Base-by-base conservation (phyloP, 2,797 vertebrate species). In the Carduelis carduelis region DNA sequence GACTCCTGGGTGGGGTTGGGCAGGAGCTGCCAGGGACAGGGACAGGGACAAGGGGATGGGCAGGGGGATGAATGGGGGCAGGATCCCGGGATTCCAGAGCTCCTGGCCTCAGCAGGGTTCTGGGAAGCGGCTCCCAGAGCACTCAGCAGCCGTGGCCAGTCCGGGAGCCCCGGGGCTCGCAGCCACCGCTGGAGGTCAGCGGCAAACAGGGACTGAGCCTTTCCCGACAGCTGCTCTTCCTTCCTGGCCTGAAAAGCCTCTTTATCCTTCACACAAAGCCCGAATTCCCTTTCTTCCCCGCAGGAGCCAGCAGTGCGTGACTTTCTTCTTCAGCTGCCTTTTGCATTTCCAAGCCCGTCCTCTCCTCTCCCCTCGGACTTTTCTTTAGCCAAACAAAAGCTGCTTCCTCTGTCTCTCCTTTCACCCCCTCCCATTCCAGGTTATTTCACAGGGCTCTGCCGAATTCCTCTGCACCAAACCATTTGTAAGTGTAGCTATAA, bases 271-370 rank as follows among this genome's bases (percentile, higher is more conserved):
- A 19, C 1, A 57, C 60, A 74, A 78, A 84, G 77, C 50, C 65
- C 15, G 19, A 21, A 17, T 57, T 78, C 70, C 70, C 70, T 30
- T 39, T 30, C 60, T 72, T 50, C 50, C 70, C 77, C 28, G 6
- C 80, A 70, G 83, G 41, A 89, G 66, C 55, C 75, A 53, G 59
- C 23, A 60, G 59, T 27, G n/a, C 50, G 3, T 28, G 47, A 44
- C 81, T 83, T 87, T 35, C 77, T 53, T 20, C 74, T 77, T 52
- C 88, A 60, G 56, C 56, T 39, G 55, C 90, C 81, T 83, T 87
- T 65, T 34, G 11, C 43, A 6, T 69, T 41, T 35, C 74, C 82
- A 57, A 81, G 44, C 37, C 35, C 19, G 7, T 30, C 39, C 61
- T 56, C 59, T 55, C 60, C 46, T 78, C 61, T 80, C 69, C 80